These are phyloP conservation scores for Aplodontia rufa DNA, from an alignment of 2,113 vertebrate genomes.

Conservation along the genomic window DNA sequence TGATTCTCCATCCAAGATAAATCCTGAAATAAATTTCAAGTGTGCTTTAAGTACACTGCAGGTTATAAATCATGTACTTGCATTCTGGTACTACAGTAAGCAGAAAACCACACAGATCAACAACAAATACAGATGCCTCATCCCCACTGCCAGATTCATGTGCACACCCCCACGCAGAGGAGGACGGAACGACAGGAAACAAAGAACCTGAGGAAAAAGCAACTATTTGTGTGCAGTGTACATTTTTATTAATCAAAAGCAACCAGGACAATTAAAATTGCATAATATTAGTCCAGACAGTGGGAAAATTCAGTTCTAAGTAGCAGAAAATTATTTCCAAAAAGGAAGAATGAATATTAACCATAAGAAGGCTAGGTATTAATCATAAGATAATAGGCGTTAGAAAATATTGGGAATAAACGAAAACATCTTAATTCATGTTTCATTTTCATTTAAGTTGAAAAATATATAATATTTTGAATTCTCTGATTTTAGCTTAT, in stretches of 20 bases:
- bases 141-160: neutral
- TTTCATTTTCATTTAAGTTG: neutral
- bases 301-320: neutral
- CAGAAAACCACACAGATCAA: conserved; percentile 22
- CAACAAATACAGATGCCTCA: neutral
- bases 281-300: neutral
- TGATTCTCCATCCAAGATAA: conserved; percentile 58
- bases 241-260: neutral
- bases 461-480: neutral
- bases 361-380: neutral
- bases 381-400: neutral
- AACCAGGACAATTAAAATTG: neutral
- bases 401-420: neutral
- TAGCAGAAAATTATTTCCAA: neutral
- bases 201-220: neutral
- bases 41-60: neutral
- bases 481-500: neutral
- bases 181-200: neutral
- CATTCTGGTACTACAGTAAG: conserved; percentile 30
- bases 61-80: conserved; percentile 44
- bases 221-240: neutral
- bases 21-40: conserved; percentile 54
- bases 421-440: neutral
- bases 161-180: too few species aligned
- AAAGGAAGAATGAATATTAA: neutral